phyloP scores from a whole-genome alignment of 2,888 invertebrate species.

The Deilephila porcellus region DNA sequence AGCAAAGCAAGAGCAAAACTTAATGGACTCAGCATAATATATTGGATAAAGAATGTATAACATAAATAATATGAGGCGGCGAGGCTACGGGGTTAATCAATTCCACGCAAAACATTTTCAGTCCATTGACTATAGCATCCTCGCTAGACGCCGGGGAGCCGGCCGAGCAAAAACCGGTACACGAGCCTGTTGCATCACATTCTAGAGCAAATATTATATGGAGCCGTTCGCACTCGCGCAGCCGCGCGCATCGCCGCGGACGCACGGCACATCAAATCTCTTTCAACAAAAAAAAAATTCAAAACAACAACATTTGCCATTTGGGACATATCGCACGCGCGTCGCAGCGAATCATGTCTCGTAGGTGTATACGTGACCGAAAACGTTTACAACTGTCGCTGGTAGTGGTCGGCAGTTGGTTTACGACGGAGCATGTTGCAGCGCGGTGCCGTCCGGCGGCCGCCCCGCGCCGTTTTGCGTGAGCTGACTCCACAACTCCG shows the following conservation, averaged over 20 bases:
- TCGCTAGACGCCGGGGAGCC: constrained; percentile 79
- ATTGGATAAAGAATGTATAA: constrained; percentile 32
- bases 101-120: constrained; percentile 66
- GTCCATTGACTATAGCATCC: constrained; percentile 68
- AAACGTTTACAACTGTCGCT: constrained; percentile 45
- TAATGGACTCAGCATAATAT: constrained; percentile 19
- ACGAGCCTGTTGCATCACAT: constrained; percentile 65
- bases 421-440: constrained; percentile 54
- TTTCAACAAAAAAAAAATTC: constrained; percentile 16
- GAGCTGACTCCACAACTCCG: constrained; percentile 58
- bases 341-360: constrained; percentile 45
- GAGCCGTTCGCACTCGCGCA: not conserved
- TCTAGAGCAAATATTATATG: constrained; percentile 58
- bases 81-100: constrained; percentile 62
- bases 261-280: not conserved
- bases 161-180: constrained; percentile 71
- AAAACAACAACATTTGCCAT: constrained; percentile 35
- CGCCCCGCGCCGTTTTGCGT: constrained; percentile 47
- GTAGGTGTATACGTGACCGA: constrained; percentile 56
- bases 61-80: constrained; percentile 35
- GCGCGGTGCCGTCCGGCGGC: constrained; percentile 25
- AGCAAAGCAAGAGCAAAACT: constrained; percentile 5
- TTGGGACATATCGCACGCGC: constrained; percentile 47
- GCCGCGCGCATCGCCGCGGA: constrained; percentile 7
- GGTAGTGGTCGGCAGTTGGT: constrained; percentile 48